Evolutionary conservation across 2,797 vertebrate species (phyloP).

Genomic region (Pipistrellus nathusii): DNA sequence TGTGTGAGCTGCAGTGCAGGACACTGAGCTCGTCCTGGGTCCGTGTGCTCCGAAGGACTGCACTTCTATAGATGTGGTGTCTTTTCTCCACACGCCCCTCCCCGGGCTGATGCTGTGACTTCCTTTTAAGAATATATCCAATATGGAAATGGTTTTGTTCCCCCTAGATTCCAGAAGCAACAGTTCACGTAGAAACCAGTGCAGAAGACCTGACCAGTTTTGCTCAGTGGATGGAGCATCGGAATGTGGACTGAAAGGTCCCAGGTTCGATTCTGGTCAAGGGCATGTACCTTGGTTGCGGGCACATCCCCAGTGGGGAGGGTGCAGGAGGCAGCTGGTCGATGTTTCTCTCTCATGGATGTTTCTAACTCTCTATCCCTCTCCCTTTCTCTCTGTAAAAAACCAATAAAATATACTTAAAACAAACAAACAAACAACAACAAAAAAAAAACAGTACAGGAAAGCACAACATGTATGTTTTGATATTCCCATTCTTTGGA

Average conservation of each 20-base stretch:
- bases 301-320: too few relatives aligned
- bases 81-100: not conserved
- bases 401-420: too few relatives aligned
- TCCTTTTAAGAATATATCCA: not conserved
- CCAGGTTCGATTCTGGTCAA: too few relatives aligned
- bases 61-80: not conserved
- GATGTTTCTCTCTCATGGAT: too few relatives aligned
- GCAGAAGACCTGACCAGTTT: not conserved
- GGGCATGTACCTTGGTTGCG: too few relatives aligned
- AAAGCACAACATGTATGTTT: not conserved
- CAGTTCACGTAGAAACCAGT: not conserved
- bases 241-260: too few relatives aligned
- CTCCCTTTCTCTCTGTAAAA: too few relatives aligned
- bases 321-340: too few relatives aligned
- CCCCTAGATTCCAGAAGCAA: not conserved
- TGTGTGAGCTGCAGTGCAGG: not conserved
- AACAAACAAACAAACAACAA: too few relatives aligned
- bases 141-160: slow-evolving; percentile 24
- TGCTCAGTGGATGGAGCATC: too few relatives aligned
- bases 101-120: not conserved
- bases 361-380: too few relatives aligned
- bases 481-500: not conserved
- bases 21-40: not conserved
- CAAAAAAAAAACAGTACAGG: not conserved
- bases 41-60: not conserved